Evolutionary conservation across 2,888 invertebrate genomes (phyloP).

Genomic region (Malthinus seriepunctatus): DNA sequence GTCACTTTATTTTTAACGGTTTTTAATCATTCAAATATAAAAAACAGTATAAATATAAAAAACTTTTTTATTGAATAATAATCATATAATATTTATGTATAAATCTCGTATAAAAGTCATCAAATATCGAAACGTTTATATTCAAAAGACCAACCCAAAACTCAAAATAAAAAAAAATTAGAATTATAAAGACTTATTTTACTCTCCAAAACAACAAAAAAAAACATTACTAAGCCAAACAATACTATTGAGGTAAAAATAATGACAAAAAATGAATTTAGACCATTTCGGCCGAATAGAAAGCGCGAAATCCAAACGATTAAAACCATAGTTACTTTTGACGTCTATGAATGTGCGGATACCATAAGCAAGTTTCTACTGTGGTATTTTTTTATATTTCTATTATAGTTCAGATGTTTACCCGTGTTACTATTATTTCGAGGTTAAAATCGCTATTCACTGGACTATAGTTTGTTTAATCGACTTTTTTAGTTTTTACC

Average conservation of each 20-base stretch:
- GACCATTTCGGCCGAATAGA: neutral
- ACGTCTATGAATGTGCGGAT: neutral
- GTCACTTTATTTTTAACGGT: neutral
- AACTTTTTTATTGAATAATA: neutral
- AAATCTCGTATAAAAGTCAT: neutral
- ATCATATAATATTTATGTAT: neutral
- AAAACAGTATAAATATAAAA: neutral
- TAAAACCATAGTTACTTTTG: neutral
- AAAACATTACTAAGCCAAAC: too few species aligned
- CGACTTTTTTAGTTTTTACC: too few species aligned
- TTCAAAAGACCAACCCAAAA: too few species aligned
- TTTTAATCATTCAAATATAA: neutral
- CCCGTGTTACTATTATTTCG: too few species aligned
- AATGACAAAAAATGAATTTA: neutral
- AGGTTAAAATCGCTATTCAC: too few species aligned
- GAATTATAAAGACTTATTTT: neutral
- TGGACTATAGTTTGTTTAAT: too few species aligned
- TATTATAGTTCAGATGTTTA: too few species aligned
- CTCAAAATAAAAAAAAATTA: neutral
- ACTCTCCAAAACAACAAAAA: too few species aligned
- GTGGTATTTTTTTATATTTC: too few species aligned
- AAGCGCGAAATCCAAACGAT: neutral
- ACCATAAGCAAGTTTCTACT: neutral
- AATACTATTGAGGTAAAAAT: neutral
- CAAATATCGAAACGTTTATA: neutral